These are phyloP conservation scores for Lates calcarifer DNA, from an alignment of 2,113 vertebrate species.

Conservation along the genomic window DNA sequence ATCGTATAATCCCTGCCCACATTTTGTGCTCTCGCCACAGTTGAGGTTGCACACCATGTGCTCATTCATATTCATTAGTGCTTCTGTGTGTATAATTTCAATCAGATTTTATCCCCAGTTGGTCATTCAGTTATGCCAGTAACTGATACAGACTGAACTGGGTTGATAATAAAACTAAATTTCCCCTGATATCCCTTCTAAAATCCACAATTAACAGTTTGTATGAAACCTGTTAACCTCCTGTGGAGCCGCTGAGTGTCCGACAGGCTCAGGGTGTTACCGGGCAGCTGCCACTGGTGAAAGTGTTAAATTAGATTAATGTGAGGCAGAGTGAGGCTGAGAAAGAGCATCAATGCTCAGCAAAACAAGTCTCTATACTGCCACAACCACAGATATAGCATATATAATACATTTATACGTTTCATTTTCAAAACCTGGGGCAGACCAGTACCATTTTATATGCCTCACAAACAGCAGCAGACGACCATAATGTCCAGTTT, in stretches of 20 bases:
- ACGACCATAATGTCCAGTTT: too few relatives aligned
- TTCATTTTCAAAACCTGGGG: too few relatives aligned
- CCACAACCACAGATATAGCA: too few relatives aligned
- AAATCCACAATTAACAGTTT: background rate
- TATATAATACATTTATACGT: too few relatives aligned
- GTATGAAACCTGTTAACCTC: background rate
- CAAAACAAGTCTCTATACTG: too few relatives aligned
- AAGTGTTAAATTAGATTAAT: too few relatives aligned
- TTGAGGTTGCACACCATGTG: background rate
- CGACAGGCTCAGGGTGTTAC: background rate
- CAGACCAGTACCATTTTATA: too few relatives aligned
- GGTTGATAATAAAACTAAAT: background rate
- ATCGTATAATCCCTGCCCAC: background rate
- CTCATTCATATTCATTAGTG: conserved; percentile 31
- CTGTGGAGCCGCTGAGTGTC: background rate
- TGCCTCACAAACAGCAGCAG: too few relatives aligned
- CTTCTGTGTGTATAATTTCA: background rate
- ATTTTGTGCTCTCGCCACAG: background rate
- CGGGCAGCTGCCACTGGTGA: background rate
- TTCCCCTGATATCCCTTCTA: background rate
- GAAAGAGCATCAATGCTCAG: too few relatives aligned
- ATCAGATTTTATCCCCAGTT: background rate
- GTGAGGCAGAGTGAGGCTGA: too few relatives aligned
- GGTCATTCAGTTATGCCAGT: background rate
- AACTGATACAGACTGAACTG: background rate